phyloP scores from a whole-genome alignment of 2,797 vertebrate species.

The Euphonia xanthogaster region DNA sequence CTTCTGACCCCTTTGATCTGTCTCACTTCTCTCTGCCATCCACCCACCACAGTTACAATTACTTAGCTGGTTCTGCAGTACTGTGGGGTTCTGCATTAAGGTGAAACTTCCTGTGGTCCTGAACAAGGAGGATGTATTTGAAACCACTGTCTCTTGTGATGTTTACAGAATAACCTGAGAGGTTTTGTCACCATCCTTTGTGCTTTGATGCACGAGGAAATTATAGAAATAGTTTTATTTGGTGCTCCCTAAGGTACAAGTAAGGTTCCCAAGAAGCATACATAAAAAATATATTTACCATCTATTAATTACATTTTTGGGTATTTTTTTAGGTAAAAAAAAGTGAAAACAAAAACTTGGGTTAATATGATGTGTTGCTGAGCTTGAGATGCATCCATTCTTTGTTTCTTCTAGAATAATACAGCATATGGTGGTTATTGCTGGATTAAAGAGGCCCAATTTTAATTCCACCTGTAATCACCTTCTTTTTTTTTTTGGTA shows the following conservation, averaged over 20 bases:
- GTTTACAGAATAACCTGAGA: background rate
- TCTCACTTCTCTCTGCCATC: background rate
- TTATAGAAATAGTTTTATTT: background rate
- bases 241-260: background rate
- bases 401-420: background rate
- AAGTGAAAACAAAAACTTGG: background rate
- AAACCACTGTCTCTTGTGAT: background rate
- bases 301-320: background rate
- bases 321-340: background rate
- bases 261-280: background rate
- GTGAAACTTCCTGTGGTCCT: background rate
- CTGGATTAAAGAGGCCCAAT: conserved; percentile 15
- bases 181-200: background rate
- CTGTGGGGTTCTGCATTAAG: background rate
- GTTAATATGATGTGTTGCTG: background rate
- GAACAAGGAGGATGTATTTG: background rate
- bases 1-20: background rate
- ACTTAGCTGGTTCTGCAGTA: background rate
- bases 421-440: conserved; percentile 20
- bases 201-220: background rate
- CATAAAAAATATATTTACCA: background rate
- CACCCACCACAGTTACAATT: background rate
- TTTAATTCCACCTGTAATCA: conserved; percentile 10
- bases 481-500: background rate
- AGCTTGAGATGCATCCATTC: background rate